Percentiles rank a stretch among this genome's conserved stretches.
These are phyloP conservation scores for Clunio marinus DNA, from an alignment of 2,888 invertebrate genomes.

Conservation along the genomic window DNA sequence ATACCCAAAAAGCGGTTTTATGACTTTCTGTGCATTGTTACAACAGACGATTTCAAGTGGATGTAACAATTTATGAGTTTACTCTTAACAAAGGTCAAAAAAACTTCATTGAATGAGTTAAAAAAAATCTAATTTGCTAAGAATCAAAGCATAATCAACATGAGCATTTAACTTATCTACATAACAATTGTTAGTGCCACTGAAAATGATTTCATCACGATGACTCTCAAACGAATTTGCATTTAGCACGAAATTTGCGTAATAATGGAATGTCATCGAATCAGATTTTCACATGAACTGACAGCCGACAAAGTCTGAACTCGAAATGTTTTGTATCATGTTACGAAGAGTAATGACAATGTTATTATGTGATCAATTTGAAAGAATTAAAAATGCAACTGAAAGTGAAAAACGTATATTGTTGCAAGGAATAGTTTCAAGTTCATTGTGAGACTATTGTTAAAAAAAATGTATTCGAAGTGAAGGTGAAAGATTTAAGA, in stretches of 20 bases:
- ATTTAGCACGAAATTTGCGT: conserved; percentile 38
- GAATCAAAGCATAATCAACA: background rate
- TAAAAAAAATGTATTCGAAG: too few relatives aligned
- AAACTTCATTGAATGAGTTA: background rate
- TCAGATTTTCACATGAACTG: background rate
- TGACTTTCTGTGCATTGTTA: too few relatives aligned
- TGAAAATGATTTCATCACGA: conserved; percentile 11
- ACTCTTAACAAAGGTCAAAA: background rate
- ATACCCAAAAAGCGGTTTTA: too few relatives aligned
- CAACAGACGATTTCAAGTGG: background rate
- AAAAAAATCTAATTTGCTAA: too few relatives aligned
- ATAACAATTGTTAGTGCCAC: conserved; percentile 17
- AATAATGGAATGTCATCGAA: conserved; percentile 23
- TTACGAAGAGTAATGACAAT: too few relatives aligned
- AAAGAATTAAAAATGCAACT: conserved; percentile 21
- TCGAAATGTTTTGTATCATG: background rate
- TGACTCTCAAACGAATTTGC: conserved; percentile 26
- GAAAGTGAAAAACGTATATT: conserved; percentile 25
- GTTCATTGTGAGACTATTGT: conserved; percentile 7
- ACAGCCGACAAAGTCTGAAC: background rate
- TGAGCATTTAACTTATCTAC: background rate
- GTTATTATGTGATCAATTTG: background rate
- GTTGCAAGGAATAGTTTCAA: background rate
- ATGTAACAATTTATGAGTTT: background rate
- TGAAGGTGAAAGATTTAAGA: too few relatives aligned